A percentile compares a stretch with the other conserved stretches of the same genome.
Evolutionary conservation across 2,888 invertebrate genomes (phyloP).

Genomic region (Himalopsyche tibetana): DNA sequence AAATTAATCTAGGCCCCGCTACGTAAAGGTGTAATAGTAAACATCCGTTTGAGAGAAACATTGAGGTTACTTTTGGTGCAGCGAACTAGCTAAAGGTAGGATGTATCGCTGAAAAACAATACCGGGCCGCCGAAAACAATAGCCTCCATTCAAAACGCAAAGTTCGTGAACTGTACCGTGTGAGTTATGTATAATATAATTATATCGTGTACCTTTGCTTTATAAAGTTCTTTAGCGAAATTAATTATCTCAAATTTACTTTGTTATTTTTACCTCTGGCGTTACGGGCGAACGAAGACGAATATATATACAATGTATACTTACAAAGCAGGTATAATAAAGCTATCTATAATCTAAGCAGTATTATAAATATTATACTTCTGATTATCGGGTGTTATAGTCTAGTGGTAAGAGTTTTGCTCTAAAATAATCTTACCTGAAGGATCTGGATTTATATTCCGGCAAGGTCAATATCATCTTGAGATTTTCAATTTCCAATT

Average conservation of each 20-base stretch:
- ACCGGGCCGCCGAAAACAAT: constrained; percentile 26
- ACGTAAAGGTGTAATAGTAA: constrained; percentile 57
- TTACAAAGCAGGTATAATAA: too few relatives aligned
- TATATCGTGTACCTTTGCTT: constrained; percentile 2
- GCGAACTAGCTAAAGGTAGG: constrained; percentile 24
- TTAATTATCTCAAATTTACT: constrained; percentile 6
- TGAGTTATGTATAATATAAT: constrained; percentile 1
- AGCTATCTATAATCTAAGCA: too few relatives aligned
- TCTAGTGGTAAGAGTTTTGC: too few relatives aligned
- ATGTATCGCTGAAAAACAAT: constrained; percentile 31
- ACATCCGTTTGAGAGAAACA: constrained; percentile 46
- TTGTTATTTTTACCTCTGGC: neutral
- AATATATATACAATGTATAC: neutral
- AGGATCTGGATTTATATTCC: too few relatives aligned
- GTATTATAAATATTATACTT: too few relatives aligned
- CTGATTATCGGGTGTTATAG: too few relatives aligned
- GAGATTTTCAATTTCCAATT: too few relatives aligned
- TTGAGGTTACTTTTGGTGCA: constrained; percentile 30
- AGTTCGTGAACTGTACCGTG: constrained; percentile 20
- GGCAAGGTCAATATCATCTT: too few relatives aligned
- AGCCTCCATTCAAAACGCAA: constrained; percentile 26
- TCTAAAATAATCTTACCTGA: too few relatives aligned
- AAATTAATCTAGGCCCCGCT: constrained; percentile 64
- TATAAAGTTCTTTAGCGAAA: neutral
- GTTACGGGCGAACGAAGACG: neutral